Conservation (phyloP, 2,888 invertebrate genomes). For the Sussaba pulchella region DNA sequence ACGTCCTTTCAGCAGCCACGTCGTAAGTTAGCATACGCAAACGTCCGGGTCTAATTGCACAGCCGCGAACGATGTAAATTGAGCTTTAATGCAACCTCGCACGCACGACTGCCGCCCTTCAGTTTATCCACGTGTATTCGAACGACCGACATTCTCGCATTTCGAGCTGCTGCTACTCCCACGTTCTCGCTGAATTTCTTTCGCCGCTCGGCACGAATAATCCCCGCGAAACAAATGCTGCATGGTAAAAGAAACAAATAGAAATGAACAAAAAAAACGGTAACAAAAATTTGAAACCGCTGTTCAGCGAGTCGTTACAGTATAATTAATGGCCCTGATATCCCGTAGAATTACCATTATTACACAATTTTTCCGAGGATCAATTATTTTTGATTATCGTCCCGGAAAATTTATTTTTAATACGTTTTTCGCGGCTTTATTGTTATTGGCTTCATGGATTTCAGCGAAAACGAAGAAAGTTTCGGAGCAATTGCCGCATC, state of each 20-base stretch:
- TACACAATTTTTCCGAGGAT: constrained; percentile 27
- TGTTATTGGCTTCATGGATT: constrained; percentile 7
- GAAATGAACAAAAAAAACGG: constrained; percentile 2
- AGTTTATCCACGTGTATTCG: not conserved
- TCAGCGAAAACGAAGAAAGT: too few relatives aligned
- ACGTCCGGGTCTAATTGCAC: constrained; percentile 55
- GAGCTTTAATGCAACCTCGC: constrained; percentile 63
- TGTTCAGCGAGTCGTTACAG: constrained; percentile 31
- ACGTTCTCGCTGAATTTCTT: too few relatives aligned
- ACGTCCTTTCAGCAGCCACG: not conserved
- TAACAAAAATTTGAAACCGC: constrained; percentile 21
- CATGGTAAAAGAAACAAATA: not conserved
- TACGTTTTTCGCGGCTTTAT: not conserved
- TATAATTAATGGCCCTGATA: constrained; percentile 8
- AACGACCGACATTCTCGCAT: constrained; percentile 35
- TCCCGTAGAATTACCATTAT: constrained; percentile 25
- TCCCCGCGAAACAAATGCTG: not conserved
- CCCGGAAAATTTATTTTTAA: constrained; percentile 2
- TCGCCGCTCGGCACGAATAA: not conserved
- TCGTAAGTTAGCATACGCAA: constrained; percentile 54
- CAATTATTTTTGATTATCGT: constrained; percentile 12
- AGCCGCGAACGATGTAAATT: constrained; percentile 59
- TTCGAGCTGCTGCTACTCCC: too few relatives aligned
- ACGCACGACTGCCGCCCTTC: constrained; percentile 18
- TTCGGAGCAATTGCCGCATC: not conserved